Conservation (phyloP, 2,797 vertebrate species). For the Ceryle rudis region DNA sequence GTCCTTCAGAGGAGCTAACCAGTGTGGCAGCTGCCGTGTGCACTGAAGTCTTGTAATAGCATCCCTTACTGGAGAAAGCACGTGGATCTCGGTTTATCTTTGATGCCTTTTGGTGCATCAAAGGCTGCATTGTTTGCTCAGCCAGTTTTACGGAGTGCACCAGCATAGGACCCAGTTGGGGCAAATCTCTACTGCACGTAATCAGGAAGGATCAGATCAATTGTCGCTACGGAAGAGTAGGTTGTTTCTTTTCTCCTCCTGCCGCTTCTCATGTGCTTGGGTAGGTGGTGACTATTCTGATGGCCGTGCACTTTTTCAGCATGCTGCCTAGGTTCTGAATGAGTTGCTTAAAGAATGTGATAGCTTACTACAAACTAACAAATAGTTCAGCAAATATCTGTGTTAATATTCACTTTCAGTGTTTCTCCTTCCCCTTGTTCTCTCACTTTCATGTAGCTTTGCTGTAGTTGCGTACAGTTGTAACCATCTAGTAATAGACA, state of each 20-base stretch:
- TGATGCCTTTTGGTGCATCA: background rate
- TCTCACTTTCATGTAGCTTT: background rate
- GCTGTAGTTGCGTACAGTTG: background rate
- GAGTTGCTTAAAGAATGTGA: background rate
- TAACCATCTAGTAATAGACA: background rate
- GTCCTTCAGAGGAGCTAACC: conserved; percentile 6
- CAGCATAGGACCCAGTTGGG: fast-evolving
- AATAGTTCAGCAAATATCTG: background rate
- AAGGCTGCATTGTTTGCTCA: background rate
- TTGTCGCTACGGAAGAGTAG: background rate
- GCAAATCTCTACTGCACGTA: fast-evolving
- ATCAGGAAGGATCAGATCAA: background rate
- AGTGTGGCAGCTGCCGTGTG: background rate
- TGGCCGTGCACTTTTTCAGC: fast-evolving
- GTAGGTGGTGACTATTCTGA: background rate
- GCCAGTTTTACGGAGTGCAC: background rate
- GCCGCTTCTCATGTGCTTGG: background rate
- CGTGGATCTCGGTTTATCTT: background rate
- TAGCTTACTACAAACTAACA: background rate
- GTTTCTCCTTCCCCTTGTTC: background rate
- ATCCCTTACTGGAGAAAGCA: background rate
- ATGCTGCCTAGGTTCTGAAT: background rate
- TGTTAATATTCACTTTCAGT: background rate
- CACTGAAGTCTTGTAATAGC: background rate
- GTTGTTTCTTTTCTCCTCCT: background rate